phyloP scores from a whole-genome alignment of 2,888 invertebrate species.

The Zaprionus obscuricornis region DNA sequence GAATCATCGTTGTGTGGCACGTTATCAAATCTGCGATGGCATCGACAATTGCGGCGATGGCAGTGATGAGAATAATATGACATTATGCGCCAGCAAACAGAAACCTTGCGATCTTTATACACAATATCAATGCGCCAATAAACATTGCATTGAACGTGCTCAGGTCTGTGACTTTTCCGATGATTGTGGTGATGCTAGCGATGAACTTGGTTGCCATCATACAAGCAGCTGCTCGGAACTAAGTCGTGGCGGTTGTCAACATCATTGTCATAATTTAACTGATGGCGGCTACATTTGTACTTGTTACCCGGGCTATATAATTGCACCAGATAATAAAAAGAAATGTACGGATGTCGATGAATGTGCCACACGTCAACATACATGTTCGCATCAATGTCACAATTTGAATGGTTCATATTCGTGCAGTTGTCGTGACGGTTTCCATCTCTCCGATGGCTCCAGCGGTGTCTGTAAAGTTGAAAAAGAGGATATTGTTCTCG shows the following conservation, averaged over 20 bases:
- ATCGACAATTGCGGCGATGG: constrained; percentile 97
- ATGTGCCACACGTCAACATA: constrained; percentile 91
- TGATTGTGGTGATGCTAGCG: constrained; percentile 95
- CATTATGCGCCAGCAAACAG: constrained; percentile 90
- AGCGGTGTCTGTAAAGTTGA: constrained; percentile 93
- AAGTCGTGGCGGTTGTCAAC: constrained; percentile 93
- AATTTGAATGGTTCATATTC: constrained; percentile 95
- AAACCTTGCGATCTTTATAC: constrained; percentile 90
- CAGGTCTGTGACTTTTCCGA: constrained; percentile 95
- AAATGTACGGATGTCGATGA: constrained; percentile 95
- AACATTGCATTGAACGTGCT: constrained; percentile 90
- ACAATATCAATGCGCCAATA: constrained; percentile 95
- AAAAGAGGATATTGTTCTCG: constrained; percentile 87
- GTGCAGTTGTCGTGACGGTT: constrained; percentile 94
- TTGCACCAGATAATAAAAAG: constrained; percentile 91
- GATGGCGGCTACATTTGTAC: constrained; percentile 94
- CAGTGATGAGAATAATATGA: constrained; percentile 97
- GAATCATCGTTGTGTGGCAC: constrained; percentile 93
- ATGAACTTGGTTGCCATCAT: constrained; percentile 94
- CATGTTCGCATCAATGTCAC: constrained; percentile 96
- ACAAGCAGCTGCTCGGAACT: constrained; percentile 86
- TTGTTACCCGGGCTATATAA: constrained; percentile 94
- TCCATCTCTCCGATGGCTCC: constrained; percentile 88
- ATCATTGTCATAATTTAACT: constrained; percentile 94
- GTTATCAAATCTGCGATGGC: constrained; percentile 95